These are phyloP conservation scores for Nasonia oneida DNA, from an alignment of 2,888 invertebrate species.

Conservation along the genomic window DNA sequence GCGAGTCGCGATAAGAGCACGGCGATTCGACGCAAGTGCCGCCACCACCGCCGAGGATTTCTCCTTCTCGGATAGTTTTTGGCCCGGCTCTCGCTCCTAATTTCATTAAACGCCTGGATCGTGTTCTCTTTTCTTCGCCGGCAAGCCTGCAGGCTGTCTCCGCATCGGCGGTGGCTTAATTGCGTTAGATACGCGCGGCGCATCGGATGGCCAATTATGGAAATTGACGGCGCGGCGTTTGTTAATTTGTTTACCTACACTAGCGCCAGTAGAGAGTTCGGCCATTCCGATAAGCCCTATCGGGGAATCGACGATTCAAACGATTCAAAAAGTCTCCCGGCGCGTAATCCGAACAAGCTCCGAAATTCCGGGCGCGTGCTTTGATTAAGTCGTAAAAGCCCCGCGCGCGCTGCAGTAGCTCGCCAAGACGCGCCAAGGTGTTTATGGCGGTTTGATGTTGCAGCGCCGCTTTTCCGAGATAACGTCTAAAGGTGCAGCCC, in stretches of 20 bases:
- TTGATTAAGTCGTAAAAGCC: conserved; percentile 60
- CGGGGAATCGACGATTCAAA: background rate
- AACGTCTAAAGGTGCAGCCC: background rate
- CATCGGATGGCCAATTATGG: conserved; percentile 25
- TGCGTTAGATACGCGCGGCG: conserved; percentile 37
- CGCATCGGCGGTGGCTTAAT: conserved; percentile 36
- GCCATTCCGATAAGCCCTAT: background rate
- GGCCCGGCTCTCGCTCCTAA: conserved; percentile 31
- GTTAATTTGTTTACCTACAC: conserved; percentile 37
- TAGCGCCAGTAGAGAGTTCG: background rate
- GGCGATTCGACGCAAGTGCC: conserved; percentile 18
- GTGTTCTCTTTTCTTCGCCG: background rate
- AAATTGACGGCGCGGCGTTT: conserved; percentile 29
- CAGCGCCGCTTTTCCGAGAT: conserved; percentile 11
- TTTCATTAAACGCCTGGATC: conserved; percentile 42
- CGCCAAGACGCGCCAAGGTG: conserved; percentile 36
- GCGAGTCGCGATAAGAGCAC: conserved; percentile 36
- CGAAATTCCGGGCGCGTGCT: conserved; percentile 12
- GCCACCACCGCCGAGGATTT: background rate
- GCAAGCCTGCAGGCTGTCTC: background rate
- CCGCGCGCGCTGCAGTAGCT: background rate
- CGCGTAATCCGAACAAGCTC: conserved; percentile 1
- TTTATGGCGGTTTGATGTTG: conserved; percentile 53
- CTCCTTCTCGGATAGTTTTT: conserved; percentile 22
- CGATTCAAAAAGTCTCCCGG: background rate